These are phyloP conservation scores for Helicoverpa armigera DNA, from an alignment of 1,140 invertebrate genomes.

Conservation along the genomic window DNA sequence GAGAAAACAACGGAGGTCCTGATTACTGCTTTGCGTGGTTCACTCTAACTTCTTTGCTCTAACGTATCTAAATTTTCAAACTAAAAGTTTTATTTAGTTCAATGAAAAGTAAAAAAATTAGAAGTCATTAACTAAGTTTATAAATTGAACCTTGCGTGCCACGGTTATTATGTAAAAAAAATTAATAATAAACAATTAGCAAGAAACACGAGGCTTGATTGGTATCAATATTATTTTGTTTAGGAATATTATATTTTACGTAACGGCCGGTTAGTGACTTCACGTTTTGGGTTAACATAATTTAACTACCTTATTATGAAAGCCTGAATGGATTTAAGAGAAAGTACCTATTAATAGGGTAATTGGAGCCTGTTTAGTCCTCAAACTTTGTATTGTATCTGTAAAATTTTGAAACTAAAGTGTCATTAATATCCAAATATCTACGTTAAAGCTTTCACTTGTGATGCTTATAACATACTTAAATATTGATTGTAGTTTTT, in stretches of 20 bases:
- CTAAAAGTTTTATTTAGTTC: background rate
- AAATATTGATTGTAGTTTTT: too few relatives aligned
- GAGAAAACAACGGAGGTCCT: background rate
- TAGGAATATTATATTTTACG: background rate
- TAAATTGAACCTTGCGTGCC: background rate
- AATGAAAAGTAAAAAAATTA: too few relatives aligned
- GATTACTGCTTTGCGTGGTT: conserved; percentile 20
- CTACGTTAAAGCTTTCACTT: too few relatives aligned
- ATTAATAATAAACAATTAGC: too few relatives aligned
- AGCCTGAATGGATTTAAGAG: background rate
- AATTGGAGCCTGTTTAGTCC: background rate
- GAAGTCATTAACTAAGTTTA: too few relatives aligned
- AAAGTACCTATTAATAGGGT: background rate
- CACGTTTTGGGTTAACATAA: background rate
- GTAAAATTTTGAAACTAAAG: too few relatives aligned
- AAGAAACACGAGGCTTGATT: background rate
- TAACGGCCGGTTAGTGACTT: background rate
- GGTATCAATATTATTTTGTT: conserved; percentile 1
- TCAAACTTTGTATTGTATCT: background rate
- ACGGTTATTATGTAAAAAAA: too few relatives aligned
- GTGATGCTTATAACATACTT: too few relatives aligned
- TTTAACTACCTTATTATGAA: background rate
- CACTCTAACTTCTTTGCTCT: background rate
- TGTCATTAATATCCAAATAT: too few relatives aligned
- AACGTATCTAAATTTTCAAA: background rate